Evolutionary conservation across 2,797 vertebrate species (phyloP).

Genomic region (Glossophaga mutica): DNA sequence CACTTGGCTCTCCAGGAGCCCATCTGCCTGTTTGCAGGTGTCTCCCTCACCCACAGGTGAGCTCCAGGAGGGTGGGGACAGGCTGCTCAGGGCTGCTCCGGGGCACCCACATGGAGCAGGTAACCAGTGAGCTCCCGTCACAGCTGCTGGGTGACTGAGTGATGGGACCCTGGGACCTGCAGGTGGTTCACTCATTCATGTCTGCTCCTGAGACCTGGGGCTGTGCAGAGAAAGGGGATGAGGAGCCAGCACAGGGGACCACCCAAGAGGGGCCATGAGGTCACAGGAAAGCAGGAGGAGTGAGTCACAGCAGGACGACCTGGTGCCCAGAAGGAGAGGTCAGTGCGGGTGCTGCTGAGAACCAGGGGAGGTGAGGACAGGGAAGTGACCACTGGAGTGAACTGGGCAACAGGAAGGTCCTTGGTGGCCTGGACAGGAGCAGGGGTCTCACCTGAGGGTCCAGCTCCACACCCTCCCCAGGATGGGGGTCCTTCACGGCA

Average conservation of each 20-base stretch:
- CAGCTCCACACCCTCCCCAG: neutral
- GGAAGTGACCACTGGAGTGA: fast-evolving
- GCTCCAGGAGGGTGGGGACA: too few species aligned
- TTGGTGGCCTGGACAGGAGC: too few species aligned
- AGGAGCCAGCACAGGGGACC: neutral
- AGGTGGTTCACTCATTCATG: neutral
- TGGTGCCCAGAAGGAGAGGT: neutral
- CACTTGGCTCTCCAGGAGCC: too few species aligned
- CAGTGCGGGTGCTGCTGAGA: fast-evolving
- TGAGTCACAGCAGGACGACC: neutral
- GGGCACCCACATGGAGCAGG: too few species aligned
- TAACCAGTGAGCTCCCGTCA: too few species aligned
- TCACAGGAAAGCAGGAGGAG: neutral
- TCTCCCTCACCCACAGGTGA: too few species aligned
- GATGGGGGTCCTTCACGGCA: neutral
- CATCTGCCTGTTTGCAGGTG: too few species aligned
- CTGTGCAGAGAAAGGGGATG: fast-evolving
- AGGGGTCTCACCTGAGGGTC: neutral
- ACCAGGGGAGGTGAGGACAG: fast-evolving
- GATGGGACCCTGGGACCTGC: too few species aligned
- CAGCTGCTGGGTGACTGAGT: too few species aligned
- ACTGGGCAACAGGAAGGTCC: neutral
- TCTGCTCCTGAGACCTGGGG: neutral
- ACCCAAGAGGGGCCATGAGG: fast-evolving
- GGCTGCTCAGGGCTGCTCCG: too few species aligned